Evolutionary conservation across 1,140 invertebrate genomes (phyloP), one percentile per base, ranked within the genome.

Genomic region (Lepeophtheirus salmonis): DNA sequence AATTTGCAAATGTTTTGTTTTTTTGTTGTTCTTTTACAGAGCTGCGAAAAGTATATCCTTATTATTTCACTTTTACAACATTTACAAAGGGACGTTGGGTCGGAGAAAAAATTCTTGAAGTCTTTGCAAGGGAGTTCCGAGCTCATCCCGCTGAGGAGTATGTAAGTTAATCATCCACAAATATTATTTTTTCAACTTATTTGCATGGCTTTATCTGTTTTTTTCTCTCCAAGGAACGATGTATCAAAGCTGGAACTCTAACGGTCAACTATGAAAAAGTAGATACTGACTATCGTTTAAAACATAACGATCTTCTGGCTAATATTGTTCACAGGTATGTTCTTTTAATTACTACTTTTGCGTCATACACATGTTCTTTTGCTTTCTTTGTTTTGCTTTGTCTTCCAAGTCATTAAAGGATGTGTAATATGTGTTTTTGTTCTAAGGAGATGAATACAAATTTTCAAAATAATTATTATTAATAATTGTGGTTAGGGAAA

Each of bases 51-150:
- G 92, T 98, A 0, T 92, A 95, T 71, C 95, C 95, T 0, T 99
- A 99, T 75, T 91, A 91, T 72, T 97, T 90, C 74, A 90, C 86
- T 13, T 98, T 96, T 73, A 89, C 86, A 51, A 92, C 91, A 10
- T 92, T 91, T 74, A 91, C 88, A 13, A 98, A 98, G 76, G 89
- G 89, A 0, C 79, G 95, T 63, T 98, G 95, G 95, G 83, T 95
- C 2, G 90, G 90, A 16, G 84, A 89, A 68, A 84, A 85, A 67
- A 83, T 98, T 52, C 75, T 91, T 50, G 90, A 98, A 67, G 88
- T 97, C 16, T 96, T 96, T 72, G 80, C 82, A 1, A 76, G 83
- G 60, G 95, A 98, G 73, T 98, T 97, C 70, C 76, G 86, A 13
- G 87, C 88, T 1, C 86, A 91, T 74, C 86, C 86, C 0, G 83